Conservation (phyloP, 2,888 invertebrate species). For the Machimus atricapillus region DNA sequence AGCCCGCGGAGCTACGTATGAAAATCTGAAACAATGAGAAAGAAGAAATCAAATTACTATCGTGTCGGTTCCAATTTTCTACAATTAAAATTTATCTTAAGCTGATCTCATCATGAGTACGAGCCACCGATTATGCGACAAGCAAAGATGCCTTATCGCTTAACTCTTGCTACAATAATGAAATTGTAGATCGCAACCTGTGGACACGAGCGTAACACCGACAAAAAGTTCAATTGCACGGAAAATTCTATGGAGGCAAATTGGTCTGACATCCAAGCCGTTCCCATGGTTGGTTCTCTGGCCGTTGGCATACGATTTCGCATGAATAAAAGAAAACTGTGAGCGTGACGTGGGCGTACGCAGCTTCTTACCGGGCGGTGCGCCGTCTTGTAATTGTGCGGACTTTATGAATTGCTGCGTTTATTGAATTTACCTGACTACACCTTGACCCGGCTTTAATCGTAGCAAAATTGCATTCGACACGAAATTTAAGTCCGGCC, state of each 20-base stretch:
- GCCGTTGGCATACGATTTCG: background rate
- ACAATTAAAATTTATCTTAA: background rate
- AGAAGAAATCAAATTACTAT: background rate
- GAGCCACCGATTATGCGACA: background rate
- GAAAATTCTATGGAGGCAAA: slow-evolving; percentile 8
- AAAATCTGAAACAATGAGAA: slow-evolving; percentile 52
- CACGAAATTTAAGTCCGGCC: background rate
- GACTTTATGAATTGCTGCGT: background rate
- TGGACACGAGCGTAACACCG: background rate
- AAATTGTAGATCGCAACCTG: background rate
- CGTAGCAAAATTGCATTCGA: slow-evolving; percentile 3
- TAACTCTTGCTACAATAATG: background rate
- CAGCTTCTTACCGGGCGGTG: background rate
- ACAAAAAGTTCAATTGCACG: background rate
- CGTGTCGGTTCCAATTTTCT: background rate
- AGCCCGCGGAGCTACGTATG: slow-evolving; percentile 51
- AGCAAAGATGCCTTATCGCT: background rate
- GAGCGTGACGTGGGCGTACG: background rate
- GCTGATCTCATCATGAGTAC: background rate
- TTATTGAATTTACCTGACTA: background rate
- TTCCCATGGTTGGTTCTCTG: slow-evolving; percentile 14
- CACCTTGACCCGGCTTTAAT: slow-evolving; percentile 28
- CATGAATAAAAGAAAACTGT: background rate
- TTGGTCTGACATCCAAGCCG: background rate
- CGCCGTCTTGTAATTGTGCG: background rate